Base-by-base conservation (phyloP, 2,113 vertebrate species). In the Xenus cinereus region DNA sequence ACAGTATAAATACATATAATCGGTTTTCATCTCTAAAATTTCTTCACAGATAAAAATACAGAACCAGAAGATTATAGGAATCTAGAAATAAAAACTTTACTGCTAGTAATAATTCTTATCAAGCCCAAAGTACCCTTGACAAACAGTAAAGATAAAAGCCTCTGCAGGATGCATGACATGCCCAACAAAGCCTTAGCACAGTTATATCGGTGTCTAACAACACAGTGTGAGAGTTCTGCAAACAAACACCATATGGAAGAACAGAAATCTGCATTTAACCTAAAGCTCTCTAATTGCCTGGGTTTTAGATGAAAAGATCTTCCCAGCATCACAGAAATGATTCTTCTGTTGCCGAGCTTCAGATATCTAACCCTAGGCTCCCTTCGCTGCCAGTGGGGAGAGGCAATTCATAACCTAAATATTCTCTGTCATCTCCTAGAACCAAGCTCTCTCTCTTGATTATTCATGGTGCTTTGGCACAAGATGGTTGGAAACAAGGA, bases 231-330 rank as follows among this genome's bases (percentile, higher is more conserved):
- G 77, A 87, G 59, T 62, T 96, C 82, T 94, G 84, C 89, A 95
- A 96, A 97, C 89, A 95, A 95, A 91, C 90, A 87, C 74, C 95
- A 93, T 95, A 95, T 94, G 91, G 93, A 93, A 89, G 80, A 91
- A 94, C 56, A 92, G 81, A 95, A 92, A 93, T 91, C 81, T 96
- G 89, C 72, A 91, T 91, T 96, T 95, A 96, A 94, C 91, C 81
- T 96, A 85, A 94, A 96, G 84, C 53, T 93, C 57, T 83, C 81
- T 93, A 79, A 87, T 76, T 96, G 92, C 82, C 71, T 90, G 87
- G n/a, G 33, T 43, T 96, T 95, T 82, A 94, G 67, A 94, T 57
- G 8, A 84, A 94, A 95, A 91, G 78, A 91, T 93, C 67, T 76
- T 90, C 59, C 67, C 41, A 80, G 75, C 54, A 80, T 79, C 72